These are phyloP conservation scores for Cetonia aurata DNA, from an alignment of 2,888 invertebrate species.

Conservation along the genomic window DNA sequence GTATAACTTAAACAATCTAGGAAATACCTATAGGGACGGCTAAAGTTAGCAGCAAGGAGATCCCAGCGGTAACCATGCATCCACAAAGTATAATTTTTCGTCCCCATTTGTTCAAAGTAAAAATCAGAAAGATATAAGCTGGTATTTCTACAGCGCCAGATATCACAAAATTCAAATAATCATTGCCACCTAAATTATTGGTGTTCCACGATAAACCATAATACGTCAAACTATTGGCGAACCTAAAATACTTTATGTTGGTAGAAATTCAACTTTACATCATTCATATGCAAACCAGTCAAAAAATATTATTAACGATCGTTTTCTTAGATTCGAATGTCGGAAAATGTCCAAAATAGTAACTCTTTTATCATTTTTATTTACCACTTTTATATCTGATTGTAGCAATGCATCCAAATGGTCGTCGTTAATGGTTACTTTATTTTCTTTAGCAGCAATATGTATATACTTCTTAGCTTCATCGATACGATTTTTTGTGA, in stretches of 20 bases:
- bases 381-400: constrained; percentile 64
- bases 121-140: constrained; percentile 75
- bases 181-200: constrained; percentile 78
- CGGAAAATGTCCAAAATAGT: constrained; percentile 73
- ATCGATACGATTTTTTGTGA: constrained; percentile 73
- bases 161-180: constrained; percentile 79
- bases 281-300: constrained; percentile 71
- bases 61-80: constrained; percentile 76
- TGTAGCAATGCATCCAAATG: constrained; percentile 69
- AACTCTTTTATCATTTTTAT: constrained; percentile 62
- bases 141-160: constrained; percentile 84
- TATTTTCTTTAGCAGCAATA: constrained; percentile 76
- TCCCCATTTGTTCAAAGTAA: constrained; percentile 79
- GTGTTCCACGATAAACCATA: constrained; percentile 85
- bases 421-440: constrained; percentile 70
- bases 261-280: constrained; percentile 6
- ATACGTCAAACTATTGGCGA: constrained; percentile 82
- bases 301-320: constrained; percentile 78
- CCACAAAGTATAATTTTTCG: constrained; percentile 77
- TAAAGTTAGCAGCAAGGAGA: constrained; percentile 71
- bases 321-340: constrained; percentile 75
- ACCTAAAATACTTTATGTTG: constrained; percentile 76
- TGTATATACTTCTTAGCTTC: constrained; percentile 75
- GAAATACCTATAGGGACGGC: constrained; percentile 70
- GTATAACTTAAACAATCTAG: neutral